Evolutionary conservation across 2,113 vertebrate genomes (phyloP).

Genomic region (Lynx canadensis): DNA sequence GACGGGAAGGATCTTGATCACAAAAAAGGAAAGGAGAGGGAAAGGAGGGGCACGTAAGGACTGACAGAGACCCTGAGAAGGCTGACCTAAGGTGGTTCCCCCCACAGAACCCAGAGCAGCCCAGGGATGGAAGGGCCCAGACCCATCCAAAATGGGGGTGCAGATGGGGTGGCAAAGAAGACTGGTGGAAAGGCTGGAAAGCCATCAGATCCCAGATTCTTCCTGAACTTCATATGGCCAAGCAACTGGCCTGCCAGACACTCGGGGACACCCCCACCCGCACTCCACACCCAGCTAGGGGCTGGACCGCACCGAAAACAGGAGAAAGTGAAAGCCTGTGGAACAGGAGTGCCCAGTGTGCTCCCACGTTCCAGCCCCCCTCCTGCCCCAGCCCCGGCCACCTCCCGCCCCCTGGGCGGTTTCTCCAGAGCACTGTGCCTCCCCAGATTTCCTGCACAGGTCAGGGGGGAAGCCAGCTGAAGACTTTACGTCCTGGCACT

Average conservation of each 20-base stretch:
- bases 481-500: background rate
- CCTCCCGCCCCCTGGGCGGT: rapidly evolving
- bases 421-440: background rate
- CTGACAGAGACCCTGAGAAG: background rate
- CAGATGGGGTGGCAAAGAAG: background rate
- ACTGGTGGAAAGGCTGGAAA: background rate
- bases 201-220: background rate
- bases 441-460: background rate
- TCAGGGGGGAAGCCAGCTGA: rapidly evolving
- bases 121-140: background rate
- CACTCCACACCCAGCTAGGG: background rate
- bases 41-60: background rate
- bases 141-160: background rate
- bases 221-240: background rate
- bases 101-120: background rate
- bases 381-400: background rate
- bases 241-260: background rate
- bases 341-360: rapidly evolving
- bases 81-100: too few relatives aligned
- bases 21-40: background rate
- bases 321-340: background rate
- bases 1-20: background rate
- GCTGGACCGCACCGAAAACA: background rate
- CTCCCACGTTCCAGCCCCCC: too few relatives aligned
- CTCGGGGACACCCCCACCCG: background rate